Base-by-base conservation (phyloP, 2,888 invertebrate genomes). In the Monochamus alternatus region DNA sequence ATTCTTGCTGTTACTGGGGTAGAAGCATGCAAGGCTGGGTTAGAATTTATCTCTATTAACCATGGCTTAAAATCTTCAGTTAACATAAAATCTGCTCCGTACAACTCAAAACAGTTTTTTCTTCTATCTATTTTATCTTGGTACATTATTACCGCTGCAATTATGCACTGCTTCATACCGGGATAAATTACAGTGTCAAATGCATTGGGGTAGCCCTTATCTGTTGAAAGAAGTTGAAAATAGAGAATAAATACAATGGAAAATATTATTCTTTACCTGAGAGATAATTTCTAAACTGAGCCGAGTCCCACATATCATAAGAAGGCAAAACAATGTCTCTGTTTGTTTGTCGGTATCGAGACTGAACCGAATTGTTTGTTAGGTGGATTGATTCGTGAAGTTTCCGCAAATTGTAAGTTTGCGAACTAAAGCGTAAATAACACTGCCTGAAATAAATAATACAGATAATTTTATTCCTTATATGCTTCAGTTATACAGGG, bases 31-130 rank as follows among this genome's bases (percentile, higher is more conserved):
- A 98, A 92, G 88, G 96, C 95, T 0, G 97, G 97, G 85, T 94
- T 94, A 2, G 96, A 95, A 90, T 98, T 98, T 80, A 98, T 97
- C 90, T 98, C 98, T 83, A 98, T 95, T 77, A 98, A 89, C 94
- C 97, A 97, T 0, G 97, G 97, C 78, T 93, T 92, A 82, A 93
- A 95, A 84, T 96, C 94, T 84, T 96, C 94, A 74, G 95, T 95
- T 52, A 98, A 88, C 91, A 98, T 94, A 87, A 98, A 98, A 89
- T 98, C 98, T 70, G 97, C 97, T 5, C 97, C 98, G 86, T 96
- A 97, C 52, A 97, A 87, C 88, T 98, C 97, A 88, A 97, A 98
- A 74, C 95, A 93, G 84, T 95, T 95, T 84, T 92, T 92, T 77
- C 93, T 90, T 30, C 91, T 89, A 52, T 93, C 91, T 81, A 95